Evolutionary conservation across 2,888 invertebrate species (phyloP).

Genomic region (Volucella inanis): DNA sequence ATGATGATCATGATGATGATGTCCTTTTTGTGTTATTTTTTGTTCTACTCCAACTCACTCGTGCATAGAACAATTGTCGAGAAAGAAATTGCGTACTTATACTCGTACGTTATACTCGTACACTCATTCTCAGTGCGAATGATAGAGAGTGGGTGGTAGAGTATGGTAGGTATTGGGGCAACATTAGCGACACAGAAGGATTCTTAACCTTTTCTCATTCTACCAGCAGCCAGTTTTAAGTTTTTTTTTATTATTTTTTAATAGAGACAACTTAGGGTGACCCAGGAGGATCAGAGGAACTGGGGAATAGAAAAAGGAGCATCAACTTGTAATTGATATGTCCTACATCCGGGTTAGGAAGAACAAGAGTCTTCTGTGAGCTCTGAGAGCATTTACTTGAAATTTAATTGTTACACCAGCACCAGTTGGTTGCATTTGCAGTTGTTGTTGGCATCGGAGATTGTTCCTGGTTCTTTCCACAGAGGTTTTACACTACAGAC

Average conservation of each 20-base stretch:
- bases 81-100: slow-evolving; percentile 59
- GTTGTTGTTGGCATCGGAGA: background rate
- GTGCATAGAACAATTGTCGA: slow-evolving; percentile 63
- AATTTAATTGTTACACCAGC: slow-evolving; percentile 67
- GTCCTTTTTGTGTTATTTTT: slow-evolving; percentile 37
- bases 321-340: slow-evolving; percentile 74
- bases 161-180: background rate
- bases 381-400: slow-evolving; percentile 58
- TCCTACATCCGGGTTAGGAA: slow-evolving; percentile 52
- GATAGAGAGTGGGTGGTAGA: background rate
- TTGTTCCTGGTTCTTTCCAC: slow-evolving; percentile 7
- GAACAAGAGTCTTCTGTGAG: slow-evolving; percentile 40
- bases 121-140: slow-evolving; percentile 10
- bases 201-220: slow-evolving; percentile 16
- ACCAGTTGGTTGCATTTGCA: slow-evolving; percentile 32
- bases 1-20: slow-evolving; percentile 7
- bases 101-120: slow-evolving; percentile 11
- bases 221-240: background rate
- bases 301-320: slow-evolving; percentile 42
- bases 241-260: slow-evolving; percentile 64
- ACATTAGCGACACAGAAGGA: slow-evolving; percentile 57
- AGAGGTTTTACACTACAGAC: slow-evolving; percentile 37
- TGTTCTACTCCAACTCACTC: slow-evolving; percentile 51
- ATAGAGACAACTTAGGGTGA: slow-evolving; percentile 34
- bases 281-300: background rate